Evolutionary conservation across 2,113 vertebrate genomes (phyloP).

Genomic region (Aramus guarauna): DNA sequence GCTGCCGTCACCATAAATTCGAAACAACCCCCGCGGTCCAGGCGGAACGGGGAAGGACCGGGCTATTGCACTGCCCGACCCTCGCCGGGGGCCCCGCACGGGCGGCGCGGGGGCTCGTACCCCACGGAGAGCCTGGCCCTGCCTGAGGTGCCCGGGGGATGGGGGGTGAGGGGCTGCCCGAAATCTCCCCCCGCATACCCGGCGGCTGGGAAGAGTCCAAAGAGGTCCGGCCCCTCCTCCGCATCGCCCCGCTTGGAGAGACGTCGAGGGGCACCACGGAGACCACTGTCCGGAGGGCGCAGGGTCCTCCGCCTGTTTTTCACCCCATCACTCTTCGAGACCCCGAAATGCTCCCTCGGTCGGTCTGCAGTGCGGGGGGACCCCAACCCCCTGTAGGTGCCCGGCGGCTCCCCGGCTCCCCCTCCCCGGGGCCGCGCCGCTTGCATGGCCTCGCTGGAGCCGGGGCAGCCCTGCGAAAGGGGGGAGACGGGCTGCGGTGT

Average conservation of each 20-base stretch:
- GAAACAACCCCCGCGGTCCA: neutral
- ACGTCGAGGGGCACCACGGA: neutral
- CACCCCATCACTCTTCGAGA: neutral
- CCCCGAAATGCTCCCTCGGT: neutral
- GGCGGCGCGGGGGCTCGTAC: too few relatives aligned
- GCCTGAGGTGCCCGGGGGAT: neutral
- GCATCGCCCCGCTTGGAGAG: accelerated
- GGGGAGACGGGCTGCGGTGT: neutral
- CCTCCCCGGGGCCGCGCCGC: neutral
- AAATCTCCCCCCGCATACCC: neutral
- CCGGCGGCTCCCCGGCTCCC: accelerated
- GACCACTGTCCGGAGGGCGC: accelerated
- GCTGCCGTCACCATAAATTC: neutral
- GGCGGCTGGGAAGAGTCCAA: neutral
- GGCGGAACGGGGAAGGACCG: neutral
- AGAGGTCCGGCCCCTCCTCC: too few relatives aligned
- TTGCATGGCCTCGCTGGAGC: neutral
- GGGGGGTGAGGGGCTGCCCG: neutral
- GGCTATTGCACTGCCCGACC: neutral
- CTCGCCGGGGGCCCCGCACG: neutral
- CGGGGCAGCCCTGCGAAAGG: neutral
- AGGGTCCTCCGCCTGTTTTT: too few relatives aligned
- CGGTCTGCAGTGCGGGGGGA: accelerated
- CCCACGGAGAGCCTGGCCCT: neutral
- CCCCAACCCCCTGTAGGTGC: neutral